Evolutionary conservation across 1,140 invertebrate species (phyloP).

Genomic region (Heliconius eleuchia): DNA sequence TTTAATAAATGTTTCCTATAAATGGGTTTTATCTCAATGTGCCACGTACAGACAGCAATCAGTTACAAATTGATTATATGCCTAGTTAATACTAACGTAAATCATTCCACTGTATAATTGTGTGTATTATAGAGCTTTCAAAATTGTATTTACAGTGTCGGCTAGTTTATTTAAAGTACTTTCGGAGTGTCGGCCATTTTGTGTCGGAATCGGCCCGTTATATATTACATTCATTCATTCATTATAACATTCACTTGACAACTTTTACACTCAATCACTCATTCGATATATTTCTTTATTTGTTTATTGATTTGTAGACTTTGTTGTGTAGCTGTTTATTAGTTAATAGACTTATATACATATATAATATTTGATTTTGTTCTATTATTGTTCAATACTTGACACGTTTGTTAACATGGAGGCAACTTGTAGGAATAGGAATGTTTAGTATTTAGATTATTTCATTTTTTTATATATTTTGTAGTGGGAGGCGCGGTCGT

Average conservation of each 20-base stretch:
- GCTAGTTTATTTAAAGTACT: not conserved
- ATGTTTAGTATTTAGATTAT: not conserved
- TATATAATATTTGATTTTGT: not conserved
- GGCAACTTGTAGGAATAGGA: slow-evolving; percentile 2
- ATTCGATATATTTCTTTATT: not conserved
- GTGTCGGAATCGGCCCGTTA: not conserved
- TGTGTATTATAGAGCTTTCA: not conserved
- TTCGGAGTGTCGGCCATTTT: not conserved
- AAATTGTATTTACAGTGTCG: slow-evolving; percentile 6
- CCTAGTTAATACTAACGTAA: not conserved
- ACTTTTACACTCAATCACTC: not conserved
- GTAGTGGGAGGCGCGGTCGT: not conserved
- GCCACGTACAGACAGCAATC: too few relatives aligned
- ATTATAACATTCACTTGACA: not conserved
- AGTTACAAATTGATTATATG: too few relatives aligned
- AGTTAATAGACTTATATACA: not conserved
- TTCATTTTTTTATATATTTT: not conserved
- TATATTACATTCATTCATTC: not conserved
- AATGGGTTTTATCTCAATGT: too few relatives aligned
- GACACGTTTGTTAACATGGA: slow-evolving; percentile 8
- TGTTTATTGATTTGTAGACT: not conserved
- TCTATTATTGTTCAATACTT: not conserved
- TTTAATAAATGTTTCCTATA: too few relatives aligned
- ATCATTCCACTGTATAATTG: not conserved
- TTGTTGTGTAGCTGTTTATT: slow-evolving; percentile 4